Evolutionary conservation across 2,888 invertebrate genomes (phyloP).

Genomic region (Euzetes globulus): DNA sequence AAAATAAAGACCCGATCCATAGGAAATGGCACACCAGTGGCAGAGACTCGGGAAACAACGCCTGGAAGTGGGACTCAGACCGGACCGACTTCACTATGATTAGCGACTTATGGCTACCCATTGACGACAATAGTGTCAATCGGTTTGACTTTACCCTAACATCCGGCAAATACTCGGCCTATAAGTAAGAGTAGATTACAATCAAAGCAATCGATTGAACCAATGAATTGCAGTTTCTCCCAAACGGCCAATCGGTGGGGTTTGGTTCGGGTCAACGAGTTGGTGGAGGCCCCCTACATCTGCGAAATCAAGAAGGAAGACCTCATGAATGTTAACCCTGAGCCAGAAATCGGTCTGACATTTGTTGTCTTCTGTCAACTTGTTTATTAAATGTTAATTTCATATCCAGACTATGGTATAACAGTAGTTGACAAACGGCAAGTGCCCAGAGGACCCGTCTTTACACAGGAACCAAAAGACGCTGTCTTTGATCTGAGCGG

Average conservation of each 20-base stretch:
- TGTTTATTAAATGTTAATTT: neutral
- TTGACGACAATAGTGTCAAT: neutral
- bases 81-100: slow-evolving; percentile 67
- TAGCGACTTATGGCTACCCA: slow-evolving; percentile 67
- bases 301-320: slow-evolving; percentile 75
- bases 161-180: slow-evolving; percentile 60
- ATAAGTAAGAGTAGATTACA: slow-evolving; percentile 53
- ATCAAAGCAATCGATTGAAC: slow-evolving; percentile 31
- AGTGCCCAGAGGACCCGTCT: slow-evolving; percentile 79
- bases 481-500: slow-evolving; percentile 71
- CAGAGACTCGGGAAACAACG: slow-evolving; percentile 43
- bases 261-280: slow-evolving; percentile 65
- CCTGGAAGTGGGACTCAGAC: slow-evolving; percentile 59
- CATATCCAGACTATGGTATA: slow-evolving; percentile 68
- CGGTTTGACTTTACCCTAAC: neutral
- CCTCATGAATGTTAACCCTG: slow-evolving; percentile 57
- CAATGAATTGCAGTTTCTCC: slow-evolving; percentile 45
- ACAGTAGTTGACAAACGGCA: slow-evolving; percentile 69
- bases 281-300: slow-evolving; percentile 69
- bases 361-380: neutral
- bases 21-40: slow-evolving; percentile 77
- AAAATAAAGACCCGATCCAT: slow-evolving; percentile 73
- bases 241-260: slow-evolving; percentile 68
- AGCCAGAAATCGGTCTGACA: slow-evolving; percentile 39
- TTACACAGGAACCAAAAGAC: slow-evolving; percentile 72